A percentile compares a stretch with the other conserved stretches of the same genome.
Conservation (phyloP, 2,888 invertebrate genomes). For the Petrophora chlorosata region DNA sequence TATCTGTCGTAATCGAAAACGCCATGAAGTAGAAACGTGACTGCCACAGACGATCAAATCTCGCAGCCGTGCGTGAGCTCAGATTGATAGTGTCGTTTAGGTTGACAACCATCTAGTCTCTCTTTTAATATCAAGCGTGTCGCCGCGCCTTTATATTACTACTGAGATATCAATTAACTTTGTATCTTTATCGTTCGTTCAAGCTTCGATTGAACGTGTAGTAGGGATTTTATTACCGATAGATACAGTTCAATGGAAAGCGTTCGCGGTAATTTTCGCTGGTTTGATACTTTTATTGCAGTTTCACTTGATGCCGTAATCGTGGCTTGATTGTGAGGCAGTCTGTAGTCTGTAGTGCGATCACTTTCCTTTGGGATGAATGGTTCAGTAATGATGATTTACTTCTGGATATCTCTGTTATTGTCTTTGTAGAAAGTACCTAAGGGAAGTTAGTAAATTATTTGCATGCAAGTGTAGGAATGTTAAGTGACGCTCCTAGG, state of each 20-base stretch:
- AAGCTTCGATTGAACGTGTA: too few species aligned
- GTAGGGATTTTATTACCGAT: too few species aligned
- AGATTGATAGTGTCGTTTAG: constrained; percentile 16
- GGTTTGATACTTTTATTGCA: constrained; percentile 21
- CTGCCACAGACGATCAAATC: constrained; percentile 8
- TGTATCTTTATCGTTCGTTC: too few species aligned
- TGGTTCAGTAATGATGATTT: too few species aligned
- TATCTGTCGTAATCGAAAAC: not conserved
- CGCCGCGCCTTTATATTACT: constrained; percentile 7
- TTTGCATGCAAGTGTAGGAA: too few species aligned
- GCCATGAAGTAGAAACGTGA: constrained; percentile 1
- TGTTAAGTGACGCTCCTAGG: too few species aligned
- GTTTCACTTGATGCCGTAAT: constrained; percentile 21
- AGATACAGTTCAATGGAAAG: constrained; percentile 21
- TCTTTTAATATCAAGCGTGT: too few species aligned
- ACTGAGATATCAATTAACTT: too few species aligned
- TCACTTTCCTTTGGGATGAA: constrained; percentile 1
- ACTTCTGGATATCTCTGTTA: too few species aligned
- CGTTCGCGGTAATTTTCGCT: constrained; percentile 13
- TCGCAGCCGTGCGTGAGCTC: constrained; percentile 8
- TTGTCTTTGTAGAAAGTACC: too few species aligned
- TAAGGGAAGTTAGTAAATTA: too few species aligned
- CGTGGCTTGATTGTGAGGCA: not conserved
- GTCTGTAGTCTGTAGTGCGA: not conserved
- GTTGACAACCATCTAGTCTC: too few species aligned